These are phyloP conservation scores for Calliopum simillimum DNA, from an alignment of 2,888 invertebrate species.

Conservation along the genomic window DNA sequence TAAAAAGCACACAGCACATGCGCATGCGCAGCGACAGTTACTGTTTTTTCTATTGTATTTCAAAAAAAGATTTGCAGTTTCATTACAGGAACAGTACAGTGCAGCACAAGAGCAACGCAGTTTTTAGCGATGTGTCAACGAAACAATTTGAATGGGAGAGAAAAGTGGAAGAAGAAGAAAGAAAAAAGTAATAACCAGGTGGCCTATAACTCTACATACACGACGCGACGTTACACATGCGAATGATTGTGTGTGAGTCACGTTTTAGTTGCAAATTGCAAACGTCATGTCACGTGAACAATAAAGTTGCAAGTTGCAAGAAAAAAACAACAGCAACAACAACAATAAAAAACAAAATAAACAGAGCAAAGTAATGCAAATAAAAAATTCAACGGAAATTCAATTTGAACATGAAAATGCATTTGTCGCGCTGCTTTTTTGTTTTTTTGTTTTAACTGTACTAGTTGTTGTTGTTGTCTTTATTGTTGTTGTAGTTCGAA, in stretches of 20 bases:
- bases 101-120: too few species aligned
- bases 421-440: not conserved
- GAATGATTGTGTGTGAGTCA: not conserved
- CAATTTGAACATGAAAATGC: conserved; percentile 1
- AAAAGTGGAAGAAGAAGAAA: not conserved
- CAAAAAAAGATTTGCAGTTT: too few species aligned
- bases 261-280: conserved; percentile 18
- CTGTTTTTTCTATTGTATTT: too few species aligned
- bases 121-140: too few species aligned
- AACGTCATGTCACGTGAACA: conserved; percentile 5
- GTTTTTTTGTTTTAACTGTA: too few species aligned
- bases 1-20: too few species aligned
- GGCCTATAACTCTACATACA: not conserved
- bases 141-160: not conserved
- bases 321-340: conserved; percentile 3
- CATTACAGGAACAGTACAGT: too few species aligned
- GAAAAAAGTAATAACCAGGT: not conserved
- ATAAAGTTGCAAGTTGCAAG: not conserved
- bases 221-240: not conserved
- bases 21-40: too few species aligned
- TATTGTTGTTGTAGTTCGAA: too few species aligned
- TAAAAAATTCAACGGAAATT: conserved; percentile 3
- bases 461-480: too few species aligned
- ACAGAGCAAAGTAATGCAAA: conserved; percentile 8
- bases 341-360: not conserved